Conservation (phyloP, 1,140 invertebrate species). For the Eubasilissa regina region DNA sequence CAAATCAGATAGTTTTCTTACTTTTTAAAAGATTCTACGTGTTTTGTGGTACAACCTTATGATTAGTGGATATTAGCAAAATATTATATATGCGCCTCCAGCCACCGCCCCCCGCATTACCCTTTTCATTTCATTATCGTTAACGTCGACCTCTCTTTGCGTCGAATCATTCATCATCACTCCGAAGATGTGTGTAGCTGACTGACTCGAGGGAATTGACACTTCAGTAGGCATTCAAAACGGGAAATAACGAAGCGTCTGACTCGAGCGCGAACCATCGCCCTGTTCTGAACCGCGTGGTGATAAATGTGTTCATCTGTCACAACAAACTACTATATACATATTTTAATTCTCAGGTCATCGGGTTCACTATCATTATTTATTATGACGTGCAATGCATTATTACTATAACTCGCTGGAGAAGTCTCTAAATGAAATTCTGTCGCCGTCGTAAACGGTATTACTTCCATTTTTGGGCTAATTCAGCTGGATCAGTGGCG, state of each 20-base stretch:
- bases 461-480: too few species aligned
- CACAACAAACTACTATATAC: background rate
- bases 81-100: too few species aligned
- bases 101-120: too few species aligned
- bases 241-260: background rate
- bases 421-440: background rate
- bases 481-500: too few species aligned
- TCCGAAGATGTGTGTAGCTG: background rate
- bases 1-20: too few species aligned
- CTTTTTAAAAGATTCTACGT: too few species aligned
- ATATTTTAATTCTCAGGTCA: conserved; percentile 15
- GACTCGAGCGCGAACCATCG: background rate
- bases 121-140: too few species aligned
- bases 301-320: conserved; percentile 1
- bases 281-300: background rate
- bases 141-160: background rate
- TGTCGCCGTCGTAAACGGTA: too few species aligned
- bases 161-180: conserved; percentile 21
- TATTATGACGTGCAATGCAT: background rate
- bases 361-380: conserved; percentile 5
- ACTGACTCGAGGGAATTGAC: conserved; percentile 12
- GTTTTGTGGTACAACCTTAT: too few species aligned
- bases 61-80: too few species aligned
- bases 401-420: background rate
- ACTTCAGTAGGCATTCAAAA: background rate